Base-by-base conservation (phyloP, 2,888 invertebrate genomes). In the Mantis religiosa region DNA sequence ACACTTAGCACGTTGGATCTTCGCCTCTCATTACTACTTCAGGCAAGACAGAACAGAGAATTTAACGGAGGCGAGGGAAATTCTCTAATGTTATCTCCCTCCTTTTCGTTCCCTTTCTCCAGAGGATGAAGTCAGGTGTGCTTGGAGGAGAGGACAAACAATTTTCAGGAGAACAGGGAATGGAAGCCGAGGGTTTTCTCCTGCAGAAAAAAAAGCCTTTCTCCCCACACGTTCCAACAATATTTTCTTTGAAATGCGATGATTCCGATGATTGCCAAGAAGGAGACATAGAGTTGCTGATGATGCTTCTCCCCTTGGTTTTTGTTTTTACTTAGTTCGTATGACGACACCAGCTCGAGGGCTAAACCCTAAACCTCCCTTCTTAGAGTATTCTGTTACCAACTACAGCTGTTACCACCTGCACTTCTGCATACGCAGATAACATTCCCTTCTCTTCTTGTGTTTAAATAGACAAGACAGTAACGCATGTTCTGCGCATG, bases 161-260 rank as follows among this genome's bases (percentile, higher is more conserved):
- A 71, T 71, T 71, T 71, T 20, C 25, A 20, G 20, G 54, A 71
- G 54, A 71, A 54, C 20, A 71, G 20, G 41, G 54, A 20, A 71
- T 20, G 54, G 20, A 71, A 71, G 25, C 54, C 4, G 54, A 71
- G 54, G 14, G 4, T 71, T 71, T 71, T 71, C 54, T 20, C 54
- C 20, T 54, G 54, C 54, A 6, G 14, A 25, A 71, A 41, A 41
- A 82, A 28, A 82, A 15, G 41, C 87, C 82, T 28, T 87, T 88
- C 86, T 47, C 84, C 88, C 54, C 54, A 71, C 54, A 85, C 90
- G 89, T 88, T 88, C 86, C 89, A 88, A 83, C 89, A 88, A 90
- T 90, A 90, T 90, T 89, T 90, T 90, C 89, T 90, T 90, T 90
- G 90, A 90, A 90, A 90, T 87, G 90, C 81, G 90, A 90, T 83